Percentiles rank a stretch among this genome's conserved stretches.
phyloP scores from a whole-genome alignment of 2,113 vertebrate genomes.

The Nymphicus hollandicus region DNA sequence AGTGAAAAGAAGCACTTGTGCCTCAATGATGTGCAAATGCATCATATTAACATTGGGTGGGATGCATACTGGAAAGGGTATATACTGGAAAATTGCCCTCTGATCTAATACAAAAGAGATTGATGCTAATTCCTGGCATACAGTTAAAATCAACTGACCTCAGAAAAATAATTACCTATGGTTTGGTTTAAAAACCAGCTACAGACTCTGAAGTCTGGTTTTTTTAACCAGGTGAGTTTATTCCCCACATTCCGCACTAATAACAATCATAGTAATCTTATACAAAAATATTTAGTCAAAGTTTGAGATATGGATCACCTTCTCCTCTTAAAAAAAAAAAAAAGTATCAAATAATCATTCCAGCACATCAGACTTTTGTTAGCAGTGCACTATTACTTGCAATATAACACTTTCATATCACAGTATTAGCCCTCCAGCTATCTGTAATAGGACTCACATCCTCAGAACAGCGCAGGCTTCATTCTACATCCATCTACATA shows the following conservation, averaged over 20 bases:
- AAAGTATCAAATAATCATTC: background rate
- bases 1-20: background rate
- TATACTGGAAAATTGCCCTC: background rate
- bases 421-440: background rate
- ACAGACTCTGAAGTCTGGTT: background rate
- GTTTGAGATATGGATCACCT: background rate
- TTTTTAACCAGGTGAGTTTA: background rate
- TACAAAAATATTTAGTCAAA: background rate
- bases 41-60: background rate
- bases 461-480: background rate
- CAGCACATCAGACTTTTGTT: background rate
- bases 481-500: background rate
- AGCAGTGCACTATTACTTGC: background rate
- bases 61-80: background rate
- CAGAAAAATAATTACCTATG: background rate
- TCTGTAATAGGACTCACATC: background rate
- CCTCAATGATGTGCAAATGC: background rate
- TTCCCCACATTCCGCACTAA: background rate
- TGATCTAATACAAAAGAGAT: background rate
- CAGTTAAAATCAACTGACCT: background rate
- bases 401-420: background rate
- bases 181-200: background rate
- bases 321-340: background rate
- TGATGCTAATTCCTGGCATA: background rate
- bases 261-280: background rate